Percentiles rank a stretch among this genome's conserved stretches.
Evolutionary conservation across 2,113 vertebrate genomes (phyloP).

Genomic region (Charadrius vociferus): DNA sequence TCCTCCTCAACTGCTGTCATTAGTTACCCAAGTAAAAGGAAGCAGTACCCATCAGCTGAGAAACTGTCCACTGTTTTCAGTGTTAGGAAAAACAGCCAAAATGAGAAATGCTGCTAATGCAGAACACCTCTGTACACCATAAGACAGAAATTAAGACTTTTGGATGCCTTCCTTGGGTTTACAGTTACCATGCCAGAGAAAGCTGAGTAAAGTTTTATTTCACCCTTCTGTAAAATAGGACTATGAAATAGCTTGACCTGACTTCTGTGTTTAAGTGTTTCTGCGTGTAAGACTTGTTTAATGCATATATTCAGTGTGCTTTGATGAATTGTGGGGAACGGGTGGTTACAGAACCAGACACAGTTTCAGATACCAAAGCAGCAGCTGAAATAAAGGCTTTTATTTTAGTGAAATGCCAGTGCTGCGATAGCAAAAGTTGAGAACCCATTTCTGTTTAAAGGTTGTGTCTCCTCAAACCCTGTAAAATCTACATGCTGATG

Average conservation of each 20-base stretch:
- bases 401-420: not conserved
- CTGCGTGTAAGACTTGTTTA: not conserved
- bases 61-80: not conserved
- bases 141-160: not conserved
- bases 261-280: not conserved
- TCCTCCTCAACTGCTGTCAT: constrained; percentile 23
- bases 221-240: not conserved
- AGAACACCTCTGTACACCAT: not conserved
- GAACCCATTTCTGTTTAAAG: constrained; percentile 29
- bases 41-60: not conserved
- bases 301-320: not conserved
- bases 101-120: not conserved
- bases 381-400: not conserved
- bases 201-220: not conserved
- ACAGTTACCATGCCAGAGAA: not conserved
- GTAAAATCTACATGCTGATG: constrained; percentile 16
- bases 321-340: not conserved
- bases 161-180: not conserved
- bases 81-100: not conserved
- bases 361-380: not conserved
- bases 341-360: not conserved
- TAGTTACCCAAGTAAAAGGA: constrained; percentile 28
- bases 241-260: not conserved
- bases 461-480: not conserved
- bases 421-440: not conserved